These are phyloP conservation scores for Troilus luridus DNA, from an alignment of 2,888 invertebrate species.

Conservation along the genomic window DNA sequence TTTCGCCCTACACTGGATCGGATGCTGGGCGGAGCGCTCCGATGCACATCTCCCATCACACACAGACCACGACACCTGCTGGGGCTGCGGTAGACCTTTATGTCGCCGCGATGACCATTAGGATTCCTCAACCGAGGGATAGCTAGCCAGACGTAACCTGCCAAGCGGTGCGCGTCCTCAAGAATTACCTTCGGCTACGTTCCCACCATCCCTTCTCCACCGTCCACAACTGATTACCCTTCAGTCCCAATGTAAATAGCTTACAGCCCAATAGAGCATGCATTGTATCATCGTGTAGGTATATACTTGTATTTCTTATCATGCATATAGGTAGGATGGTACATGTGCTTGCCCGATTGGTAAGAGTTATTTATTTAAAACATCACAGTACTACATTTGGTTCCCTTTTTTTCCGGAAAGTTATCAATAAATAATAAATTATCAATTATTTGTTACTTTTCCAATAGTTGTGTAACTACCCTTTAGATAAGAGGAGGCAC, in stretches of 20 bases:
- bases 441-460: too few species aligned
- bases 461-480: too few species aligned
- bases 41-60: background rate
- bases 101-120: constrained; percentile 13
- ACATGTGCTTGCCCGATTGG: background rate
- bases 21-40: background rate
- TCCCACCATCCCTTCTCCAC: constrained; percentile 37
- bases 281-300: background rate
- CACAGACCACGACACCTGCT: background rate
- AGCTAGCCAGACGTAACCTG: constrained; percentile 31
- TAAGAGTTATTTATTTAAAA: background rate
- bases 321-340: background rate
- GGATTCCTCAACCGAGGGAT: constrained; percentile 16
- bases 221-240: constrained; percentile 31
- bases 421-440: too few species aligned
- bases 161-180: constrained; percentile 4
- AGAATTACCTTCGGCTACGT: constrained; percentile 8
- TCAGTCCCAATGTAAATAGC: constrained; percentile 13
- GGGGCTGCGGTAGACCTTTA: background rate
- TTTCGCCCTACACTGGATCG: background rate
- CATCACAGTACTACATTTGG: background rate
- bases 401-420: too few species aligned
- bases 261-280: background rate
- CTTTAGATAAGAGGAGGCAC: too few species aligned
- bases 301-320: background rate